Evolutionary conservation across 2,888 invertebrate species (phyloP), one percentile per base, ranked within the genome.

Genomic region (Linnaemya tessellans): DNA sequence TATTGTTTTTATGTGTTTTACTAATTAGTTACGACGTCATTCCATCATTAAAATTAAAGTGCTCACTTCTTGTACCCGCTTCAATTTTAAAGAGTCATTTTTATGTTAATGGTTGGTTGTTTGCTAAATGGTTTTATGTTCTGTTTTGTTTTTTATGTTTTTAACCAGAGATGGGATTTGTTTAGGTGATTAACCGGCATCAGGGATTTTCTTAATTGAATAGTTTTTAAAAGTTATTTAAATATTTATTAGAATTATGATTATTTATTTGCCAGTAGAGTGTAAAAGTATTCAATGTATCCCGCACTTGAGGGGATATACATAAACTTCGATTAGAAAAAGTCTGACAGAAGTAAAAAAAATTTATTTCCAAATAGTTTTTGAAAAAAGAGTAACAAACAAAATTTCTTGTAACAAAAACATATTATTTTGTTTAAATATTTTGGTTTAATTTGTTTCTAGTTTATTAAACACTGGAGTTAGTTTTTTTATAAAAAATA

Each of bases 21-120:
- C 91, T 91, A 91, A 91, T 91, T 91, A 91, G 91, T 91, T 89
- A 90, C 90, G 87, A 89, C 90, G 89, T 90, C 91, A 71, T 79
- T 91, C 89, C 83, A 89, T 88, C 89, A 90, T 89, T 88, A 89
- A 89, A 88, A 87, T 88, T 79, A 88, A 87, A 88, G 88, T 73
- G 84, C 85, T 86, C 87, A 83, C 84, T 71, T 62, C 54, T 79
- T 43, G 64, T 62, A 54, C 54, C 60, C 79, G 62, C 70, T 87
- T 88, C 65, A 87, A 87, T 87, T 87, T 84, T n/a, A n/a, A n/a
- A 68, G 70, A 85, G 84, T 87, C 83, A 88, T 87, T 88, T 87
- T 88, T 84, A 88, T 88, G 87, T 86, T 86, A 82, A 84, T 85
- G 80, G 83, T 20, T 54, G 79, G 30, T 43, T 73, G 41, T 62